Evolutionary conservation across 2,113 vertebrate species (phyloP), one percentile per base, ranked within the genome.

Genomic region (Genyomyrus donnyi): DNA sequence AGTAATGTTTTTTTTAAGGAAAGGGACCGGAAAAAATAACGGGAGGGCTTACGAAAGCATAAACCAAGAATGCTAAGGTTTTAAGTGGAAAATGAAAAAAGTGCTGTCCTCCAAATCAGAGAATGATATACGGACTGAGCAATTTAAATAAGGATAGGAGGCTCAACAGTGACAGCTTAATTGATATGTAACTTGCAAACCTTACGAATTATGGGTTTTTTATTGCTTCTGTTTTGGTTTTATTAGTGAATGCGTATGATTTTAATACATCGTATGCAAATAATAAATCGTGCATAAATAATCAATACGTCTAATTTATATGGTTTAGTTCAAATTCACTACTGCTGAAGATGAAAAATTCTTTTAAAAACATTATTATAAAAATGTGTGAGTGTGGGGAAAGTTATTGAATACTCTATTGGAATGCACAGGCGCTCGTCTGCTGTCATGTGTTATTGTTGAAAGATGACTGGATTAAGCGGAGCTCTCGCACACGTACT

Each of bases 61-160:
- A 45, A 80, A 89, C 48, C 83, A 88, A 58, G 42, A 88, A 88
- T 24, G 52, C 85, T 31, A 87, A 31, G 85, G 31, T 62, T 88
- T 42, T 31, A 45, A 39, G 49, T 80, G 31, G 27, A 50, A 52
- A 42, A 48, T 42, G 42, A 17, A 66, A 46, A 19, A 70, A 88
- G 17, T 74, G 42, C 24, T 77, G 45, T 70, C 27, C 27, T 24
- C 45, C 39, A 24, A 66, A 45, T 45, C 42, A 35, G 13, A 66
- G 46, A 88, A 74, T 88, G 31, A 50, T 45, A 13, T 58, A 74
- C 6, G 31, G 62, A 27, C n/a, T 27, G 58, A 27, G 62, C 88
- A 15, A 35, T 85, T 45, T 46, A 85, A 85, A 48, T 42, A 42
- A 42, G 74, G 74, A 35, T 80, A 80, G 74, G 74, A 35, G 35